Base-by-base conservation (phyloP, 2,113 vertebrate genomes). In the Tapirus terrestris region DNA sequence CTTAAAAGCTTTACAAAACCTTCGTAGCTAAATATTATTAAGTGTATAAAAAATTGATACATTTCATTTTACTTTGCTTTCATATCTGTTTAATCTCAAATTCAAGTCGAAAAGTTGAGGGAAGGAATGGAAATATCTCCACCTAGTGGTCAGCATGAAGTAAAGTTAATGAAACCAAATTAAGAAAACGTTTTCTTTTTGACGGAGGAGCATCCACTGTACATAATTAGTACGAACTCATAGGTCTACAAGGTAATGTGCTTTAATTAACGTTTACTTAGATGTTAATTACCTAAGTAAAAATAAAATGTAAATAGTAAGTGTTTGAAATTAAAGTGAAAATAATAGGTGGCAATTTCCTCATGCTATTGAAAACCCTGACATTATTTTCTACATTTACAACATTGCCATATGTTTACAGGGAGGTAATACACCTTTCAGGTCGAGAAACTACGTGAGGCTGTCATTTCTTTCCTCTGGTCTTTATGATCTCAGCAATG, bases 71-170 rank as follows among this genome's bases (percentile, higher is more conserved):
- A 85, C 17, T 93, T 93, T 58, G 36, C 65, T 91, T 95, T 51
- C 29, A 39, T 65, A 45, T 56, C 67, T 79, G 16, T 72, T 89
- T 95, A 81, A 39, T 51, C 36, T 36, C 56, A 88, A 91, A 48
- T 45, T 91, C 51, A 85, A 60, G 36, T 43, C 8, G 6, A 25
- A 8, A 11, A 0, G 6, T 6, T 5, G 12, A 95, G 53, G 77
- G 87, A 89, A 90, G 33, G 56, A 94, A 31, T 88, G 81, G 61
- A 87, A 75, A 81, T 92, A 95, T 61, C 97, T 91, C 98, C 98
- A 98, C 70, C 98, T 99, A 97, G 94, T 97, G 98, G 96, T 93
- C 96, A 92, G 11, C 5, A 45, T 56, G 23, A 83, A 76, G 63
- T 51, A 86, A 60, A 82, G 33, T 53, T 92, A 92, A 67, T 48